Evolutionary conservation across 1,140 invertebrate genomes (phyloP), one percentile per base, ranked within the genome.

Genomic region (Pomacea maculata): DNA sequence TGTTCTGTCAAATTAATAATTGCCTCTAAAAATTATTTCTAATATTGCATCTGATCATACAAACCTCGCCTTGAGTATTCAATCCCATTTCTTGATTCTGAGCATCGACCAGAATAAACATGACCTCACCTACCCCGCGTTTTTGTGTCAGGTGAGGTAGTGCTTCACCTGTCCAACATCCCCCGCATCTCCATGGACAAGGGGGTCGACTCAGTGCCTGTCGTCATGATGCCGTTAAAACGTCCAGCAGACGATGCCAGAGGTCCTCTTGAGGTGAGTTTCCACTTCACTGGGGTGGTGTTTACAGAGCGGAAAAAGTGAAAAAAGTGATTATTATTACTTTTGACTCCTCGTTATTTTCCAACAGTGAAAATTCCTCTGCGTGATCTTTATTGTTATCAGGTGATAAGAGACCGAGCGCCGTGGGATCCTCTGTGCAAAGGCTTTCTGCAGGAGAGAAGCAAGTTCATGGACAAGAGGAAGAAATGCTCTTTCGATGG

Each of bases 111-210:
- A 6, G 2, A 45, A 45, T 45, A 45, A 45, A 45, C 34, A 45
- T 45, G 34, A 45, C 34, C 34, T 45, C 6, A 45, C 34, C 0
- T 45, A 45, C 34, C 34, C 2, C 6, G 34, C 34, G 34, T 61
- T 61, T 3, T 1, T 61, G 57, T 61, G 57, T 61, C 57, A 61
- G 57, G 97, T 1, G 97, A 98, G 90, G 95, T 96, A 15, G 97
- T 96, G 90, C 88, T 97, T n/a, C 96, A 96, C 85, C 91, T 98
- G 70, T 80, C 84, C 17, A 78, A 82, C 6, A 80, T 90, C 52
- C 63, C 79, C 17, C 76, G 79, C 25, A 84, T 88, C 61, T 78
- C 64, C 7, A 83, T 84, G 65, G 74, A 84, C 45, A 68, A 83
- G 57, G 84, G 84, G 15, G 83, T 88, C 21, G 88, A 90, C n/a